A percentile compares a stretch with the other conserved stretches of the same genome.
These are phyloP conservation scores for Brachionus plicatilis DNA, from an alignment of 1,140 invertebrate species.

Conservation along the genomic window DNA sequence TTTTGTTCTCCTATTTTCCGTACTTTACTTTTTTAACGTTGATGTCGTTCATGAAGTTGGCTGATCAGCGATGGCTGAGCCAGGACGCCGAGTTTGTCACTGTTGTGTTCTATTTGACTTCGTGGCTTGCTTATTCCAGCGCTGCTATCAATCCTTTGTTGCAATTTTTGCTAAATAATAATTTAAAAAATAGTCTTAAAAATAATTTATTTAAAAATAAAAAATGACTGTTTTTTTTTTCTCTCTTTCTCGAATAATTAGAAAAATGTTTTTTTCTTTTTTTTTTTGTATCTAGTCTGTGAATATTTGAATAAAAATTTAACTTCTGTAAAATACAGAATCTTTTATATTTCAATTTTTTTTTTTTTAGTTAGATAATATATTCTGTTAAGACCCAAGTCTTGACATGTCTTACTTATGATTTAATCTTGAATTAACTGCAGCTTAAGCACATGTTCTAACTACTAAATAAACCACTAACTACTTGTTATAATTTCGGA, in stretches of 20 bases:
- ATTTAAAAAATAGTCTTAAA: constrained; percentile 25
- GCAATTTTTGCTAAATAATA: constrained; percentile 27
- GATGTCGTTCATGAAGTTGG: not conserved
- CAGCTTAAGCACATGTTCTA: too few relatives aligned
- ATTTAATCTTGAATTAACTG: too few relatives aligned
- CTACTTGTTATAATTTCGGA: too few relatives aligned
- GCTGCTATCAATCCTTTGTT: constrained; percentile 26
- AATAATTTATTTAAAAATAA: not conserved
- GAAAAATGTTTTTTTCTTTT: not conserved
- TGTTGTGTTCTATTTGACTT: not conserved
- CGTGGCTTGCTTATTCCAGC: constrained; percentile 21
- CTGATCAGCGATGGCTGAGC: not conserved
- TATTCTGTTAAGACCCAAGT: too few relatives aligned
- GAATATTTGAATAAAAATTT: not conserved
- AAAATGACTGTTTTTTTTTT: not conserved
- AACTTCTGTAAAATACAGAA: too few relatives aligned
- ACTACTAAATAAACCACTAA: too few relatives aligned
- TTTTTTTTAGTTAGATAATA: too few relatives aligned
- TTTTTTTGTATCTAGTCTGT: not conserved
- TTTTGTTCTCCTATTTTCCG: constrained; percentile 26
- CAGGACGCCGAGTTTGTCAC: not conserved
- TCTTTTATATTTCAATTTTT: too few relatives aligned
- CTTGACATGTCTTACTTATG: too few relatives aligned
- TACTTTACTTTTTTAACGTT: constrained; percentile 31
- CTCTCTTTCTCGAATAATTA: too few relatives aligned